These are phyloP conservation scores for Tragelaphus imberbis DNA, from an alignment of 2,113 vertebrate genomes.

Conservation along the genomic window DNA sequence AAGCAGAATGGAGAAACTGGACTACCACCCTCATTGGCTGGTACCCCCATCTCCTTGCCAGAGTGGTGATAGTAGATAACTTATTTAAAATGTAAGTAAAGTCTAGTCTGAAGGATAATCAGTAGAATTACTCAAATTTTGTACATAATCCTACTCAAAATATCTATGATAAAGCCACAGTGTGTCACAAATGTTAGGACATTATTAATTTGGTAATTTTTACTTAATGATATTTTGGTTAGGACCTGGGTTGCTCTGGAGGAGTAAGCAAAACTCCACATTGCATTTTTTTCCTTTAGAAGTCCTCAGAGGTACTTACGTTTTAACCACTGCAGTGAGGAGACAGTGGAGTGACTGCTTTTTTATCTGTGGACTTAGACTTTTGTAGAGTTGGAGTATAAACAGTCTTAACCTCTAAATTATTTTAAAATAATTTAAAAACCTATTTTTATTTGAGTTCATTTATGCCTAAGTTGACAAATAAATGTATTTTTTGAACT, in stretches of 20 bases:
- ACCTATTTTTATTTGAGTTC: neutral
- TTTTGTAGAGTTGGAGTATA: neutral
- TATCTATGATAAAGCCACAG: neutral
- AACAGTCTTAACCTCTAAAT: neutral
- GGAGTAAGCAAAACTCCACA: neutral
- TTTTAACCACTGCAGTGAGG: neutral
- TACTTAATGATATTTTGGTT: neutral
- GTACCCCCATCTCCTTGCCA: neutral
- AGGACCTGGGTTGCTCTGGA: neutral
- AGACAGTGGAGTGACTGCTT: neutral
- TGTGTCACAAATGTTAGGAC: neutral
- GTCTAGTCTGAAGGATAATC: neutral
- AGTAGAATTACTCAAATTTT: constrained; percentile 5
- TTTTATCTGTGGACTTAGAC: neutral
- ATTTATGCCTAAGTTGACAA: neutral
- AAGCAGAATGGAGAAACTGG: neutral
- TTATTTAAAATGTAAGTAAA: neutral
- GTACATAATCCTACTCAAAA: neutral
- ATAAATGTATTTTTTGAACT: neutral
- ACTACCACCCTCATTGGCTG: neutral
- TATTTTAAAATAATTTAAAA: neutral
- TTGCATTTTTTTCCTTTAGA: neutral
- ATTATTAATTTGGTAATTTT: neutral
- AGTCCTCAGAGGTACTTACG: neutral
- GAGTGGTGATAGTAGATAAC: neutral